These are phyloP conservation scores for Boloria selene DNA, from an alignment of 2,888 invertebrate genomes.

Conservation along the genomic window DNA sequence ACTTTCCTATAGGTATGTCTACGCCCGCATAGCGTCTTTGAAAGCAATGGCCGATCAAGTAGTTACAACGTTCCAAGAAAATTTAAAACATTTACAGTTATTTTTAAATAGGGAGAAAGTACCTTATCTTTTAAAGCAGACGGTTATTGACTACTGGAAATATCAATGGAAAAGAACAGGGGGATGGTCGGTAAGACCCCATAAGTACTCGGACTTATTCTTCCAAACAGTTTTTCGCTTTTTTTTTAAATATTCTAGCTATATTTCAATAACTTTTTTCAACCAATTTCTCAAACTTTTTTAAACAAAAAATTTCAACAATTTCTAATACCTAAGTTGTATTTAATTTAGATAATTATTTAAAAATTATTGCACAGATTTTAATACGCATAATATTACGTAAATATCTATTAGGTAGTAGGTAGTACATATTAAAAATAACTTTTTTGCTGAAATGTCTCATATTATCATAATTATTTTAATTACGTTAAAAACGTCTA, in stretches of 20 bases:
- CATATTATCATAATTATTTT: constrained; percentile 22
- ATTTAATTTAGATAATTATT: too few relatives aligned
- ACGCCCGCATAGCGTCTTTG: constrained; percentile 73
- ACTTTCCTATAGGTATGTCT: constrained; percentile 63
- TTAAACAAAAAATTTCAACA: background rate
- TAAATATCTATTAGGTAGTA: background rate
- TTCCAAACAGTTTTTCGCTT: too few relatives aligned
- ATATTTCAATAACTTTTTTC: too few relatives aligned
- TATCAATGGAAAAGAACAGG: constrained; percentile 79
- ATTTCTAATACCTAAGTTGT: background rate
- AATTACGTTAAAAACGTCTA: constrained; percentile 31
- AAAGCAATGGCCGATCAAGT: constrained; percentile 77
- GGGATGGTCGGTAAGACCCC: constrained; percentile 70
- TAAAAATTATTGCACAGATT: too few relatives aligned
- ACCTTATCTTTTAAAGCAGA: constrained; percentile 60
- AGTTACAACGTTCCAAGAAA: constrained; percentile 72
- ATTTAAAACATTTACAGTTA: constrained; percentile 70
- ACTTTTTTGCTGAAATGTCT: constrained; percentile 13
- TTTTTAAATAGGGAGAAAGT: constrained; percentile 72
- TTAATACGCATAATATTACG: too few relatives aligned
- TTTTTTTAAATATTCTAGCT: too few relatives aligned
- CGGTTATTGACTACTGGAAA: constrained; percentile 71
- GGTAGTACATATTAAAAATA: background rate
- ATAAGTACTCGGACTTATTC: background rate
- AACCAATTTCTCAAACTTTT: too few relatives aligned